A percentile compares a stretch with the other conserved stretches of the same genome.
Conservation (phyloP, 2,888 invertebrate genomes). For the Chelonus formosanus region DNA sequence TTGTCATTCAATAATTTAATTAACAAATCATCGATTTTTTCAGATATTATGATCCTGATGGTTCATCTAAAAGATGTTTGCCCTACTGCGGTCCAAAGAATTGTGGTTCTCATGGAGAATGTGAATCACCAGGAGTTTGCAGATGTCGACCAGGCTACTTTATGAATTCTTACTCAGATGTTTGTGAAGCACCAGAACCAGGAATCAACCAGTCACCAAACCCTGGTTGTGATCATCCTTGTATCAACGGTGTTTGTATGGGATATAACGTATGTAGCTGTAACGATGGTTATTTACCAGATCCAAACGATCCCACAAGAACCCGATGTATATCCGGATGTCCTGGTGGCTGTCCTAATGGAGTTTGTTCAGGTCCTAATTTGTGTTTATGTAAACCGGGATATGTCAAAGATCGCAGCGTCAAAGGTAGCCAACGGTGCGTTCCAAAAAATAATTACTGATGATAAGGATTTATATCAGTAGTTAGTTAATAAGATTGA, state of each 20-base stretch:
- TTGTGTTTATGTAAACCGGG: slow-evolving; percentile 79
- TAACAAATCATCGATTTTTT: no score
- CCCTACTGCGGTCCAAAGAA: no score
- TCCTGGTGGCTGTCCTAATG: slow-evolving; percentile 77
- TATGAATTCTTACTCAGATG: no score
- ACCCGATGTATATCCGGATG: slow-evolving; percentile 72
- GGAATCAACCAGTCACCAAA: no score
- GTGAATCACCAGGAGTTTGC: no score
- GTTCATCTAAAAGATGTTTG: no score
- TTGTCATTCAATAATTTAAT: no score
- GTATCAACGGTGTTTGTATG: slow-evolving; percentile 67
- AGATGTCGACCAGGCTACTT: no score
- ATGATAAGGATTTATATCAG: not conserved
- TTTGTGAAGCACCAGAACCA: no score
- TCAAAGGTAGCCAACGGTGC: slow-evolving; percentile 73
- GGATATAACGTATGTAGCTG: slow-evolving; percentile 62
- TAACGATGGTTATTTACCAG: slow-evolving; percentile 63
- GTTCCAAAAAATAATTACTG: slow-evolving; percentile 64
- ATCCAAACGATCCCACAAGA: slow-evolving; percentile 47
- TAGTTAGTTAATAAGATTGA: no score
- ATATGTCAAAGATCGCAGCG: slow-evolving; percentile 71
- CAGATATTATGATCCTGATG: no score
- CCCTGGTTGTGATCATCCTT: slow-evolving; percentile 61
- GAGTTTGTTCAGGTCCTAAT: slow-evolving; percentile 77
- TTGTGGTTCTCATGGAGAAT: no score